Base-by-base conservation (phyloP, 1,140 invertebrate genomes). In the Drosophila nannoptera region DNA sequence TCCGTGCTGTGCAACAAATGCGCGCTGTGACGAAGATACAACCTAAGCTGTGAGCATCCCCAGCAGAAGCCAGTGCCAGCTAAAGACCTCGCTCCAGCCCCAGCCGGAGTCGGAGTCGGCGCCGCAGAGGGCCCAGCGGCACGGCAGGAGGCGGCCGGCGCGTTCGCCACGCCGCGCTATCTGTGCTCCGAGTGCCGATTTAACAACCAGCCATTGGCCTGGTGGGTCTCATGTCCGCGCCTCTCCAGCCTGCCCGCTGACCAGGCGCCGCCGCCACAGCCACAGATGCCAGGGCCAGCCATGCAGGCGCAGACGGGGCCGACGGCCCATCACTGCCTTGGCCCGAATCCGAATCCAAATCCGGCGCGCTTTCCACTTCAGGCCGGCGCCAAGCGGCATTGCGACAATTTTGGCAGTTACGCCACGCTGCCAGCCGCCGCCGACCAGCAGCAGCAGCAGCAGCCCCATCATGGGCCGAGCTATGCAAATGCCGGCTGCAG, bases 1-100 rank as follows among this genome's bases (percentile, higher is more conserved):
- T 68, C 75, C 16, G 81, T 88, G 65, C 68, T 88, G 58, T 88
- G 87, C 75, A 84, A 88, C 58, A 87, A 86, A 75, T 88, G 87
- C 31, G 87, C 87, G 49, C 87, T 88, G 87, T 88, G 87, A 88
- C 87, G 87, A 88, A 88, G 87, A 87, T 87, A 88, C 78, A 88
- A 88, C 70, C 69, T 87, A 68, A 86, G 75, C 76, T 88, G 87
- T 74, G 81, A 86, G 76, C 87, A 88, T 74, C 87, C 87, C 12
- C 32, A 64, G 7, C 11, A 22, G 3, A 22, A 22, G 22, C 22
- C 22, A 3, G 22, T 3, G 22, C 22, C 22, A 22, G 22, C 1
- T 2, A 22, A 22, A 22, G 22, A 22, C 22, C 22, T 22, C 87
- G 73, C 87, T 83, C 11, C 32, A 64, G 7, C 11, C 48, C 5